A percentile compares a stretch with the other conserved stretches of the same genome.
phyloP scores from a whole-genome alignment of 1,140 invertebrate species.

The Heliothis subflexa region DNA sequence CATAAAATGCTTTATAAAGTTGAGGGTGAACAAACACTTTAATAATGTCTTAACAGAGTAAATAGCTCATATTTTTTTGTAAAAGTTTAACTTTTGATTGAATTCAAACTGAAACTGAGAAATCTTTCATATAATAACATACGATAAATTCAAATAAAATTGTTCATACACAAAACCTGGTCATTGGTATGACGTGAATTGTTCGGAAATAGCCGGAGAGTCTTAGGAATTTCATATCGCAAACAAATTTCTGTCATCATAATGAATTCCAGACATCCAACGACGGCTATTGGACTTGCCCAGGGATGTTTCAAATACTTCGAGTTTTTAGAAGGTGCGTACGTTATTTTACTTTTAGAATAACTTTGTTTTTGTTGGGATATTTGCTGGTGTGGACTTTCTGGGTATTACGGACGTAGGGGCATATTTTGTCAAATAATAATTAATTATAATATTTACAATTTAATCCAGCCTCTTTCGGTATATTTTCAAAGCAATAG shows the following conservation, averaged over 20 bases:
- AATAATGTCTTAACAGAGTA: too few relatives aligned
- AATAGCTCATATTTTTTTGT: too few relatives aligned
- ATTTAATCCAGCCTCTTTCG: too few relatives aligned
- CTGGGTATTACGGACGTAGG: background rate
- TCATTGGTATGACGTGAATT: constrained; percentile 57
- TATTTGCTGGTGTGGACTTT: constrained; percentile 7
- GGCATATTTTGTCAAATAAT: background rate
- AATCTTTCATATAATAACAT: background rate
- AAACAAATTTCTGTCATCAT: constrained; percentile 67
- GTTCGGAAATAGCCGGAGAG: constrained; percentile 57
- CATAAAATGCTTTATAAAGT: background rate
- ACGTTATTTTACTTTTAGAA: constrained; percentile 21
- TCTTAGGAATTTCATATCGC: constrained; percentile 75
- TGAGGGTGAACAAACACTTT: background rate
- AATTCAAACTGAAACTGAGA: too few relatives aligned
- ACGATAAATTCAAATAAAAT: constrained; percentile 23
- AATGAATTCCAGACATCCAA: constrained; percentile 61
- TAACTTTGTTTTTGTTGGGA: constrained; percentile 21
- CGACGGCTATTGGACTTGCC: constrained; percentile 42
- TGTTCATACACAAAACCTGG: constrained; percentile 52
- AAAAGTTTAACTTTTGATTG: too few relatives aligned
- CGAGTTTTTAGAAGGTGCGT: constrained; percentile 36
- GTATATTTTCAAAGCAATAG: too few relatives aligned
- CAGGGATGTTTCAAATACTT: constrained; percentile 61
- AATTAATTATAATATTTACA: too few relatives aligned